Base-by-base conservation (phyloP, 2,113 vertebrate genomes). In the Riparia riparia region DNA sequence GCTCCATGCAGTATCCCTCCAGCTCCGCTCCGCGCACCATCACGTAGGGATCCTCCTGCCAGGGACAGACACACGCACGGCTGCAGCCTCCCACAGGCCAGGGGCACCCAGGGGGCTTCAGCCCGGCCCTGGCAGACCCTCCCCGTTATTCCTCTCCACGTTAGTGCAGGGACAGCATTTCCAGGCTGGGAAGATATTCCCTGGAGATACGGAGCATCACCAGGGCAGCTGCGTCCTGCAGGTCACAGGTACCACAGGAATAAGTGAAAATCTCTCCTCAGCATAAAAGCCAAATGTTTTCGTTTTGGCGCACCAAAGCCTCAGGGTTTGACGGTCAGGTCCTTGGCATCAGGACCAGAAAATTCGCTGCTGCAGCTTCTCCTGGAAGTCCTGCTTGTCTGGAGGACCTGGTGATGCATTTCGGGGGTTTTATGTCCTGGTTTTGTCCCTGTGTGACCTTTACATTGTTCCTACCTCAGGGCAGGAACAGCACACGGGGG, bases 1-100 rank as follows among this genome's bases (percentile, higher is more conserved):
- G 72, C 20, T 99, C 99, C 0, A 99, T 97, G 93, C 98, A 99
- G 97, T 97, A 99, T 0, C 99, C 99, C 82, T 99, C 99, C 82
- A 98, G 95, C 41, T 98, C 98, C 0, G 97, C 94, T 1, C 97
- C 98, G 32, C 89, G 93, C 65, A 94, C 95, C 98, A 98, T 99
- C 37, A 96, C 95, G 16, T 98, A 99, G 0, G 99, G 99, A 3
- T 99, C 98, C 63, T 98, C 96, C 99, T 99, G 17, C 0, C 7
- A 3, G 6, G 2, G 1, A 8, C 15, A 45, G 22, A 21, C 53
- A 58, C 26, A 7, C 2, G 10, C 20, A 19, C 7, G 7, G 7
- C 31, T 45, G 42, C n/a, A 19, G 12, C 6, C 1, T 12, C 41
- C 3, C 66, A 0, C 22, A 0, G 58, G 37, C 7, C 31, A 17